Evolutionary conservation across 2,113 vertebrate species (phyloP).

Genomic region (Nesospiza acunhae): DNA sequence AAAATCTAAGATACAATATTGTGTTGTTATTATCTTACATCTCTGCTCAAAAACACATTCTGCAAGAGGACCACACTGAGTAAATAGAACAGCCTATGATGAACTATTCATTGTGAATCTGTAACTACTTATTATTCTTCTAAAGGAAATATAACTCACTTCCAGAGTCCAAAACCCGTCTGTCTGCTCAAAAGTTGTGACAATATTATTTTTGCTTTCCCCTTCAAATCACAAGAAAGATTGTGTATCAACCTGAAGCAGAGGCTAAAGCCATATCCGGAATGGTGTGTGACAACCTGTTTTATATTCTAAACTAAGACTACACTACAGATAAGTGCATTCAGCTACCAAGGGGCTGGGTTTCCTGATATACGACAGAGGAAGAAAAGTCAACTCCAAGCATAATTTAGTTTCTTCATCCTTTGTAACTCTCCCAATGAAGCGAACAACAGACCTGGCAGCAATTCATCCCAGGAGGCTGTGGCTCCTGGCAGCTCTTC

Average conservation of each 20-base stretch:
- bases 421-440: background rate
- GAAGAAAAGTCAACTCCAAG: background rate
- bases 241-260: constrained; percentile 1
- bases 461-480: background rate
- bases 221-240: constrained; percentile 52
- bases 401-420: background rate
- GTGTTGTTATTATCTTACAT: constrained; percentile 51
- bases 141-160: constrained; percentile 50
- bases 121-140: constrained; percentile 57
- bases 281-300: constrained; percentile 26
- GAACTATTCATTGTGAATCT: constrained; percentile 60
- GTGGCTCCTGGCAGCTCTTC: background rate
- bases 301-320: background rate
- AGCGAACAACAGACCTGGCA: background rate
- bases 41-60: constrained; percentile 46
- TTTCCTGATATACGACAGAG: background rate
- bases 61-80: constrained; percentile 13
- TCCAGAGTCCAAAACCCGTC: constrained; percentile 6
- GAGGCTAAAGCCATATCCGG: background rate
- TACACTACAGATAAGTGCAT: constrained; percentile 2
- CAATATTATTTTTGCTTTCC: constrained; percentile 61
- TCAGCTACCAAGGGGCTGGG: background rate
- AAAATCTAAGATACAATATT: constrained; percentile 24
- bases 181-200: constrained; percentile 34
- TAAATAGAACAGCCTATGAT: constrained; percentile 54